These are phyloP conservation scores for Psittacula derbiana DNA, from an alignment of 2,797 vertebrate genomes.

Conservation along the genomic window DNA sequence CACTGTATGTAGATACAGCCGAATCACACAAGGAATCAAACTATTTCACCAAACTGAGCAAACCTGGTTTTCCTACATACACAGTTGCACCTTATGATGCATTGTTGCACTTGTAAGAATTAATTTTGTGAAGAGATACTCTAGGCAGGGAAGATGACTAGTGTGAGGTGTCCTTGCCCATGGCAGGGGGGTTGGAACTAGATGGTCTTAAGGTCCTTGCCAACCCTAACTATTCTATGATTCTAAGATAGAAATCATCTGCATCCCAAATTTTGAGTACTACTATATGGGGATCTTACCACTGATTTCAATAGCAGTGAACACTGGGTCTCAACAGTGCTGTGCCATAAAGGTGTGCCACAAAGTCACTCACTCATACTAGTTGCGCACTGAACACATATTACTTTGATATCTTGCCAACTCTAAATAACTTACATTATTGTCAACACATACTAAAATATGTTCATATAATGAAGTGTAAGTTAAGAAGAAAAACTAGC, in stretches of 20 bases:
- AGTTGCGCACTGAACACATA: not conserved
- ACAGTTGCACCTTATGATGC: not conserved
- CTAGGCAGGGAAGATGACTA: not conserved
- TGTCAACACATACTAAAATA: not conserved
- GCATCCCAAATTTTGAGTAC: not conserved
- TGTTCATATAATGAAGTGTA: not conserved
- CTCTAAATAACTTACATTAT: not conserved
- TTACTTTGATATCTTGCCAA: not conserved
- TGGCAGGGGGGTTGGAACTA: not conserved
- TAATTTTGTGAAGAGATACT: not conserved
- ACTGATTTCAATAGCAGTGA: not conserved
- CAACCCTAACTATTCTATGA: not conserved
- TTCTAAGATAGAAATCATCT: not conserved
- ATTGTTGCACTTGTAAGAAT: not conserved
- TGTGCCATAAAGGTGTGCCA: not conserved
- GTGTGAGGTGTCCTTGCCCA: not conserved
- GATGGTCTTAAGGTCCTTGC: not conserved
- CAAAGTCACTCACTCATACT: not conserved
- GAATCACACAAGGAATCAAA: not conserved
- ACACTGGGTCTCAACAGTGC: not conserved
- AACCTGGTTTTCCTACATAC: not conserved
- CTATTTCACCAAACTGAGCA: not conserved
- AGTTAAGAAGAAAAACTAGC: not conserved
- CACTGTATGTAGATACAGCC: not conserved
- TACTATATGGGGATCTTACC: not conserved